Evolutionary conservation across 1,140 invertebrate genomes (phyloP), one percentile per base, ranked within the genome.

Genomic region (Pissodes strobi): DNA sequence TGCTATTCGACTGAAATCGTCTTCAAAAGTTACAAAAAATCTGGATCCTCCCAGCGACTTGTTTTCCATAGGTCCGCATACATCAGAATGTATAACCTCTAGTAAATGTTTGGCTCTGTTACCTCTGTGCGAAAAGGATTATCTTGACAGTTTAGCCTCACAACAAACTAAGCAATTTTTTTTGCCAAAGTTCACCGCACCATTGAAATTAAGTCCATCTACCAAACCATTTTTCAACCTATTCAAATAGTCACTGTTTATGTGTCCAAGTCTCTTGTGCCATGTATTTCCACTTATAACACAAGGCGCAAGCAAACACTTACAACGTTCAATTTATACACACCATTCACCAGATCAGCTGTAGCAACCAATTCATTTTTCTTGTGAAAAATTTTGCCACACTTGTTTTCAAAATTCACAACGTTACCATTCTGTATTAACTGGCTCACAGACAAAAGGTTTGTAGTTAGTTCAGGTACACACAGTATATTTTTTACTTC

Each of bases 11-110:
- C 70, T 77, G 48, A 45, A 79, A 66, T 80, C 74, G 69, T 79
- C 77, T 51, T 72, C 68, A 30, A 79, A 76, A 25, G 72, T 69
- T 8, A 78, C 57, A 66, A 78, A 77, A 69, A 81, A 81, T 56
- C 51, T 75, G 2, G 70, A 63, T 19, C 74, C 75, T 22, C 72
- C 74, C 17, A 73, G 43, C 5, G 78, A 69, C 3, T 2, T 46
- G 59, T 46, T 71, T 45, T 73, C 67, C 72, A 76, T 76, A 0
- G 72, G 72, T 22, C 74, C 75, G 72, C 39, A 66, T 73, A 64
- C 1, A 12, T 65, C 63, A 22, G 15, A 64, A 65, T 81, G 78
- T 18, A 80, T 52, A 66, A 78, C 72, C 60, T 80, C 62, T 3
- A 77, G 64, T 18, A 69, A 19, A 41, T 59, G 18, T 12, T 49